Conservation (phyloP, 2,797 vertebrate species). For the Liparis tanakae region DNA sequence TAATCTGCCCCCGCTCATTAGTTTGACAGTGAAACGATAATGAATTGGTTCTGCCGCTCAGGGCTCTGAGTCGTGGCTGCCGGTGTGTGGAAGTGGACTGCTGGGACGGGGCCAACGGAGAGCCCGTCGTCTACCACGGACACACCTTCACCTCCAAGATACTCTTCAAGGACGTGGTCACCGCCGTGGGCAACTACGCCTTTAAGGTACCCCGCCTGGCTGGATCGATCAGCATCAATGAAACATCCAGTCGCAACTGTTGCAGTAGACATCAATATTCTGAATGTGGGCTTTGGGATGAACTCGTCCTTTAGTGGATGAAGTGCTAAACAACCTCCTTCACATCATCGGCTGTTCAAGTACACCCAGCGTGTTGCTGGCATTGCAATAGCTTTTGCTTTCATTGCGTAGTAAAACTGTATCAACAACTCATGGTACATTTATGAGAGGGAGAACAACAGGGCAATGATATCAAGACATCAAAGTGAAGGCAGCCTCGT, state of each 20-base stretch:
- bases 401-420: slow-evolving; percentile 20
- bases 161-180: slow-evolving; percentile 92
- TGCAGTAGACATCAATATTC: not conserved
- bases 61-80: slow-evolving; percentile 89
- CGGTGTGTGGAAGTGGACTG: slow-evolving; percentile 93
- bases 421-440: slow-evolving; percentile 50
- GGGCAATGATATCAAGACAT: slow-evolving; percentile 32
- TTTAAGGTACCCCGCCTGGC: slow-evolving; percentile 81
- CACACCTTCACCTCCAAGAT: slow-evolving; percentile 96
- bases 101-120: slow-evolving; percentile 93
- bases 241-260: not conserved
- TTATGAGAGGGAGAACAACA: slow-evolving; percentile 38
- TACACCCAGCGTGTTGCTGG: not conserved
- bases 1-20: slow-evolving; percentile 25
- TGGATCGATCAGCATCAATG: not conserved
- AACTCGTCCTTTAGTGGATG: not conserved
- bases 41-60: slow-evolving; percentile 50
- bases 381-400: slow-evolving; percentile 15
- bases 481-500: slow-evolving; percentile 2
- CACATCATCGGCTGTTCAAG: slow-evolving; percentile 4
- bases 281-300: not conserved
- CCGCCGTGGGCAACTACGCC: slow-evolving; percentile 88
- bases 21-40: not conserved
- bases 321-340: not conserved
- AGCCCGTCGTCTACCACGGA: slow-evolving; percentile 94